Evolutionary conservation across 1,140 invertebrate genomes (phyloP).

Genomic region (Eriocheir sinensis): DNA sequence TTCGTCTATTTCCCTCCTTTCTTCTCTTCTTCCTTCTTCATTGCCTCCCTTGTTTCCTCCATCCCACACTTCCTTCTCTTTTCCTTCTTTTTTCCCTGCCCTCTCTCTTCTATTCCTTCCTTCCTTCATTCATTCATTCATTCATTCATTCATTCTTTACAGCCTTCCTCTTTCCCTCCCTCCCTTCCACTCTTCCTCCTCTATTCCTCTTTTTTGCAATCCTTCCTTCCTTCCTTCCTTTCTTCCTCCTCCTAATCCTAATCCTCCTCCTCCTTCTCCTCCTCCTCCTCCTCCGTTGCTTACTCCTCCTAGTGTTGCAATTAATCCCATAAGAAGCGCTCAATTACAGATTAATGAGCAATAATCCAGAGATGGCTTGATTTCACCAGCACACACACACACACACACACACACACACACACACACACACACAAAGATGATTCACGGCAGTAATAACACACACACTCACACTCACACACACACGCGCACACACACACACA

Average conservation of each 20-base stretch:
- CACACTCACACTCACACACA: background rate
- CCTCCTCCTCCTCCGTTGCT: too few species aligned
- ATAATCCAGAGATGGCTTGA: conserved; percentile 23
- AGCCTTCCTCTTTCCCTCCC: background rate
- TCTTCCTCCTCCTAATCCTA: background rate
- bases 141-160: background rate
- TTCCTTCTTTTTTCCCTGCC: background rate
- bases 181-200: background rate
- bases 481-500: background rate
- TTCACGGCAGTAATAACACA: background rate
- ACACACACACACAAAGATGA: background rate
- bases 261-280: conserved; percentile 4
- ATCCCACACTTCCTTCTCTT: background rate
- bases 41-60: background rate
- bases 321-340: background rate
- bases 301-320: background rate
- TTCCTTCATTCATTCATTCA: background rate
- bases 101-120: background rate
- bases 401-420: background rate
- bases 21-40: too few species aligned
- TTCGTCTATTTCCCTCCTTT: too few species aligned
- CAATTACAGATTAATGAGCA: conserved; percentile 8
- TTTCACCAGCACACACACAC: background rate
- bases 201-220: too few species aligned
- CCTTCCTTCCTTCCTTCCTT: background rate